Conservation (phyloP, 1,140 invertebrate genomes). For the Calliphora vicina region DNA sequence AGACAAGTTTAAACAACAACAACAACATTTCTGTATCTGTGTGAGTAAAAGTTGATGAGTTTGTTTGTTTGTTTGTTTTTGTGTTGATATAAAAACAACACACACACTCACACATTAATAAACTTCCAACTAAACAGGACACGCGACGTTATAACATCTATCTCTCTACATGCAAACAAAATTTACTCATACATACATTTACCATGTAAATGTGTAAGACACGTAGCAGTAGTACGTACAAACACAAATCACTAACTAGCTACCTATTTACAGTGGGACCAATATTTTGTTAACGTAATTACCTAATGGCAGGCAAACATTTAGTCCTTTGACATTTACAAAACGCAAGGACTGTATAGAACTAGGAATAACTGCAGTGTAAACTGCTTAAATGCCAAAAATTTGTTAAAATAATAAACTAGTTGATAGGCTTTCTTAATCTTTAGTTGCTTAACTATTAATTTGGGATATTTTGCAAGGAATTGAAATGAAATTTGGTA, state of each 20-base stretch:
- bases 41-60: no score
- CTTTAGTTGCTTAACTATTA: no score
- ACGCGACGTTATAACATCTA: background rate
- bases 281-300: background rate
- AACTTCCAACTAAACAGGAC: background rate
- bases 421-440: no score
- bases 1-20: background rate
- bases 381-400: no score
- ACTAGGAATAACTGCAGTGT: no score
- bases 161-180: background rate
- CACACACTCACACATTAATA: background rate
- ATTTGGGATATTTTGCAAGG: no score
- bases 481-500: no score
- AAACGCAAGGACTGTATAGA: no score
- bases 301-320: no score
- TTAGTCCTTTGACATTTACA: background rate
- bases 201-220: background rate
- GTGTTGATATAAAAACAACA: background rate
- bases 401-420: no score
- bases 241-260: background rate
- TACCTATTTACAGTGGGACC: background rate
- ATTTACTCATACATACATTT: background rate
- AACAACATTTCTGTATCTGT: background rate
- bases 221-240: no score
- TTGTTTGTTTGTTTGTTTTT: background rate